A percentile compares a stretch with the other conserved stretches of the same genome.
Evolutionary conservation across 2,113 vertebrate species (phyloP).

Genomic region (Heliornis fulica): DNA sequence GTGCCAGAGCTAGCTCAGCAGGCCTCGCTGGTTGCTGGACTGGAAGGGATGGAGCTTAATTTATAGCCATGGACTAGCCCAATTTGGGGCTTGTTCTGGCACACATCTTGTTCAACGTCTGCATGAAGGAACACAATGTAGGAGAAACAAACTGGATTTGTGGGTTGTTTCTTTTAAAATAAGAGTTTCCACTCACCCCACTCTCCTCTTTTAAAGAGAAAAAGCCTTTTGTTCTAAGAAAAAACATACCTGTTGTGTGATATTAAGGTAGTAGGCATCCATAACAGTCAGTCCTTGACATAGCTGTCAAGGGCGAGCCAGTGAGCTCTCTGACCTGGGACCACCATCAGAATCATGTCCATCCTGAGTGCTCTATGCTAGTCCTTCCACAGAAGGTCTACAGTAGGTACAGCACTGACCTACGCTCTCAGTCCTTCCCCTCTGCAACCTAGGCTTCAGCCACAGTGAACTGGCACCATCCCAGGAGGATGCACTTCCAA

Average conservation of each 20-base stretch:
- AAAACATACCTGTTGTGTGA: neutral
- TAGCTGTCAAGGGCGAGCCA: too few species aligned
- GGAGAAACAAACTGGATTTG: neutral
- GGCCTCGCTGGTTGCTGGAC: neutral
- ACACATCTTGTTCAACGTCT: neutral
- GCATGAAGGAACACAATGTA: neutral
- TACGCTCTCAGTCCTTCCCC: neutral
- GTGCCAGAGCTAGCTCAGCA: neutral
- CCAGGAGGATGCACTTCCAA: neutral
- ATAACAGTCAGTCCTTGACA: neutral
- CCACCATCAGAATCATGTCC: neutral
- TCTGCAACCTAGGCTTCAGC: neutral
- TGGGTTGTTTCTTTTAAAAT: neutral
- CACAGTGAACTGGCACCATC: rapidly evolving
- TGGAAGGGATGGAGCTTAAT: neutral
- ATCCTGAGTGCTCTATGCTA: rapidly evolving
- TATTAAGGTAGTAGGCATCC: neutral
- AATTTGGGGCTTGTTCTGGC: neutral
- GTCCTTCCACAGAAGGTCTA: neutral
- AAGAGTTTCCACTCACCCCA: neutral
- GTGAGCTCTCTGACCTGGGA: neutral
- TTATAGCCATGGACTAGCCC: neutral
- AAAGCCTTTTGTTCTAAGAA: neutral
- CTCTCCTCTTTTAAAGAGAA: neutral
- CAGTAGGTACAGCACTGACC: neutral